Evolutionary conservation across 2,888 invertebrate genomes (phyloP), one percentile per base, ranked within the genome.

Genomic region (Globia sparganii): DNA sequence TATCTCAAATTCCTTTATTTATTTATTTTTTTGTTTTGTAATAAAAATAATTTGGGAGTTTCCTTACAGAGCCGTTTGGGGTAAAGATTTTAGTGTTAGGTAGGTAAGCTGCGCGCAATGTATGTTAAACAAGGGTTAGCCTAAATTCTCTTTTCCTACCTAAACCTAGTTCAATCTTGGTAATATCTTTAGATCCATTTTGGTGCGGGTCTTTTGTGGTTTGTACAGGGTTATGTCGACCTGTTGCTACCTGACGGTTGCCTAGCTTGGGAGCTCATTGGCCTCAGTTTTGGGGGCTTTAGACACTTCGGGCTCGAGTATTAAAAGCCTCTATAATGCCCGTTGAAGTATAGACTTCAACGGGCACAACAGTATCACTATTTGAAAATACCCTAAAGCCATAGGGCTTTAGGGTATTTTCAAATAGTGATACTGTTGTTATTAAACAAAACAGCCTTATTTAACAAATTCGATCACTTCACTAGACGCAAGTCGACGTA

Each of bases 161-260:
- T n/a, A n/a, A n/a, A 28, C 66, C 74, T 75, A 56, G 56, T 69
- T 75, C 37, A 65, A 28, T 53, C 49, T 80, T 21, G n/a, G 56
- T 73, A 64, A 81, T 81, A 75, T 76, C 73, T 62, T 83, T 67
- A 76, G 72, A 78, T 77, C 65, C 72, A 69, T 75, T 86, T 75
- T 77, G 71, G 72, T 46, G 56, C 28, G 34, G n/a, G 46, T 77
- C 64, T 78, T 78, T 75, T 81, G 77, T 64, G 64, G 74, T 78
- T 74, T 78, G 74, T 70, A 58, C 25, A 34, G 59, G 71, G 58
- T 81, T 58, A 69, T 64, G 15, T 71, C 61, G 66, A 86, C 86
- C 81, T 86, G 78, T 84, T 87, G 85, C 81, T 76, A 69, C 73
- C 76, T 80, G 74, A 40, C 58, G 69, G 69, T 49, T 70, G 40